Evolutionary conservation across 2,888 invertebrate genomes (phyloP).

Genomic region (Fissipunctia ypsillon): DNA sequence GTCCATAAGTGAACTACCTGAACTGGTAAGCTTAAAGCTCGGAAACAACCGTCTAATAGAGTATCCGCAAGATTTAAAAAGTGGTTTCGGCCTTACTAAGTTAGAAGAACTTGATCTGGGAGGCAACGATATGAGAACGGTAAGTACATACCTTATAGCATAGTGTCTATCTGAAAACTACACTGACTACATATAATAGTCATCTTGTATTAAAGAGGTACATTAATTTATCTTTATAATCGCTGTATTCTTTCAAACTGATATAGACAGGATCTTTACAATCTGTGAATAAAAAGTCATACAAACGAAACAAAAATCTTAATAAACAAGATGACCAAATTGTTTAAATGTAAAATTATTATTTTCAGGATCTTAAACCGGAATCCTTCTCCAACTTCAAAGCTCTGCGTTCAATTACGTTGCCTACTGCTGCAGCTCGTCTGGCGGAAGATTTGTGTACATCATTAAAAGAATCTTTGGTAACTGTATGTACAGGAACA

Average conservation of each 20-base stretch:
- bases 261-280: background rate
- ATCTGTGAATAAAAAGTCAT: background rate
- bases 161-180: slow-evolving; percentile 1
- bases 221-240: slow-evolving; percentile 13
- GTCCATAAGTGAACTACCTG: slow-evolving; percentile 85
- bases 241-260: slow-evolving; percentile 10
- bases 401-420: slow-evolving; percentile 78
- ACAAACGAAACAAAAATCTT: background rate
- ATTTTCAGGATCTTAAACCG: slow-evolving; percentile 79
- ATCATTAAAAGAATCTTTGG: slow-evolving; percentile 76
- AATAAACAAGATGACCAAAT: slow-evolving; percentile 1
- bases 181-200: slow-evolving; percentile 6
- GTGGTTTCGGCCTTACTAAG: slow-evolving; percentile 80
- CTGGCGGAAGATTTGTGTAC: slow-evolving; percentile 80
- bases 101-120: slow-evolving; percentile 86
- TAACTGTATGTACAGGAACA: slow-evolving; percentile 79
- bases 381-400: slow-evolving; percentile 81
- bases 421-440: slow-evolving; percentile 76
- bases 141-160: slow-evolving; percentile 53
- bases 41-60: slow-evolving; percentile 84
- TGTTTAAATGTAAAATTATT: slow-evolving; percentile 1
- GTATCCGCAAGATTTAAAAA: slow-evolving; percentile 86
- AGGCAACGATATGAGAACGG: slow-evolving; percentile 87
- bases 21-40: slow-evolving; percentile 79
- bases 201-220: background rate